phyloP scores from a whole-genome alignment of 2,797 vertebrate species.

The Cuniculus paca region DNA sequence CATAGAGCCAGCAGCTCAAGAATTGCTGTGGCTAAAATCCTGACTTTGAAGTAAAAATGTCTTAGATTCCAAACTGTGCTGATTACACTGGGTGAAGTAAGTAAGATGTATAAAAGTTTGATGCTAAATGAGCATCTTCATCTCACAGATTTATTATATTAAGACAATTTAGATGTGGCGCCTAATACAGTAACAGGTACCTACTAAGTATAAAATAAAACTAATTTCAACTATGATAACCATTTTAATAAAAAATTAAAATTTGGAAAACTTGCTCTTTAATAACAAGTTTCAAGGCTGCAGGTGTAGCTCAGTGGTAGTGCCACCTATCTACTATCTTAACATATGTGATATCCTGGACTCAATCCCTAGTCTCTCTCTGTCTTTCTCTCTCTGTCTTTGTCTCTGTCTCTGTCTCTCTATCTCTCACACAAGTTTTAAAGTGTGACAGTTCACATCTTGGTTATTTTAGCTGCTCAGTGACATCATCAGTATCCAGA shows the following conservation, averaged over 20 bases:
- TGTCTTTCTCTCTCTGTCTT: not conserved
- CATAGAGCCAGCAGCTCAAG: not conserved
- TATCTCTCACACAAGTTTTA: not conserved
- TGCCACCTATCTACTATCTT: not conserved
- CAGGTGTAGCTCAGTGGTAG: not conserved
- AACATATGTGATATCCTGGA: not conserved
- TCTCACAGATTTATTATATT: not conserved
- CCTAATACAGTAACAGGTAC: not conserved
- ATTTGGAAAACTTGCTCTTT: conserved; percentile 8
- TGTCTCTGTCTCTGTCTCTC: not conserved
- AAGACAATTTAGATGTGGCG: not conserved
- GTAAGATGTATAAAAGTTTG: not conserved
- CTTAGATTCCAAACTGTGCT: not conserved
- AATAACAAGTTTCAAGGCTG: not conserved
- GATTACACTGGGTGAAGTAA: not conserved
- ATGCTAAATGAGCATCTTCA: not conserved
- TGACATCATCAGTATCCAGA: not conserved
- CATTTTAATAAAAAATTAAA: not conserved
- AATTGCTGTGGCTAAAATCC: not conserved
- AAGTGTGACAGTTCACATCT: not conserved
- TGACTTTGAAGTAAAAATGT: not conserved
- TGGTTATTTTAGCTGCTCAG: not conserved
- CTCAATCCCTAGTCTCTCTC: not conserved
- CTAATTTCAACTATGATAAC: not conserved
- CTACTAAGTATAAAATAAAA: not conserved